Conservation (phyloP, 2,888 invertebrate genomes). For the Dicyrtomina minuta region DNA sequence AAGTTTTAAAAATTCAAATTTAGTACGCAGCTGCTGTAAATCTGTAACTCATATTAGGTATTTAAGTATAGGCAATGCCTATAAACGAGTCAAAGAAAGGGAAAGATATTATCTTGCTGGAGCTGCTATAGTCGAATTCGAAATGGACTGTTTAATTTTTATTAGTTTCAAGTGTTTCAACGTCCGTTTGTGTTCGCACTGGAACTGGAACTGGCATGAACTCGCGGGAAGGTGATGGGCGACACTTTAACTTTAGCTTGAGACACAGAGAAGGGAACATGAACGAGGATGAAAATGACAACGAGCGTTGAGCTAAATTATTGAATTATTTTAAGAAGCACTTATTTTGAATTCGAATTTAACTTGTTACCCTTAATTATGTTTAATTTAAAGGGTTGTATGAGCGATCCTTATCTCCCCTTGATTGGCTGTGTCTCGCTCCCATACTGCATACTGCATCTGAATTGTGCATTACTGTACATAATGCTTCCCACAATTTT, state of each 20-base stretch:
- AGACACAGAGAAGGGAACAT: not conserved
- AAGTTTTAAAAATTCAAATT: no score
- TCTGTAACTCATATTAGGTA: no score
- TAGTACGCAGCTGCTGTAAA: not conserved
- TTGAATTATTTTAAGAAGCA: constrained; percentile 9
- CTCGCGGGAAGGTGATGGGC: not conserved
- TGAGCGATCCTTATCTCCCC: no score
- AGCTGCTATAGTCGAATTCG: no score
- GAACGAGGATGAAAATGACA: not conserved
- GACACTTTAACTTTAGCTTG: no score
- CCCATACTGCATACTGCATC: no score
- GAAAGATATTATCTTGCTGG: not conserved
- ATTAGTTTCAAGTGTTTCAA: constrained; percentile 17
- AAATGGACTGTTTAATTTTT: constrained; percentile 17
- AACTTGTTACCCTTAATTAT: constrained; percentile 22
- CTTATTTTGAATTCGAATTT: no score
- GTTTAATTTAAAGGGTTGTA: constrained; percentile 2
- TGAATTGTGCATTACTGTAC: no score
- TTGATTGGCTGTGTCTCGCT: no score
- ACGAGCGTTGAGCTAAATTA: not conserved
- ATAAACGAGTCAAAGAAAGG: no score
- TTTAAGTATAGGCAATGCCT: no score
- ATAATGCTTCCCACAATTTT: no score
- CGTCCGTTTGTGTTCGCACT: not conserved
- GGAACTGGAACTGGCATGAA: not conserved